These are phyloP conservation scores for Halichondria panicea DNA, from an alignment of 37 sponge, comb jelly and placozoan species.

Conservation along the genomic window DNA sequence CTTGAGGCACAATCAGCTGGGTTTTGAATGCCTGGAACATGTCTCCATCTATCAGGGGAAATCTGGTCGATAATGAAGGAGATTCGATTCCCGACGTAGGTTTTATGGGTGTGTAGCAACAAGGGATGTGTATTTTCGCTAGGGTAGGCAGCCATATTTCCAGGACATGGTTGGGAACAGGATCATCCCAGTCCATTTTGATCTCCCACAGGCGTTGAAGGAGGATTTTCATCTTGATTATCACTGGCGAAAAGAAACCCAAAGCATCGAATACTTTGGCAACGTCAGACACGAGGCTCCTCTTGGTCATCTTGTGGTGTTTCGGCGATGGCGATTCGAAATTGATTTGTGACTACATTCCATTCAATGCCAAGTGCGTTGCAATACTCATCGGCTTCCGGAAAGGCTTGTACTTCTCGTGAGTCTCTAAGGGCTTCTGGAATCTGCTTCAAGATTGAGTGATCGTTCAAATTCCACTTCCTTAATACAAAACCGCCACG, in stretches of 20 bases:
- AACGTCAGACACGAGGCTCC: constrained; percentile 15
- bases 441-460: constrained; percentile 26
- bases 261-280: constrained; percentile 39
- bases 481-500: constrained; percentile 40
- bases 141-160: constrained; percentile 14
- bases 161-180: constrained; percentile 16
- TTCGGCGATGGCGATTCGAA: constrained; percentile 16
- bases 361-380: constrained; percentile 34
- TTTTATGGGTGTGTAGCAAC: constrained; percentile 37
- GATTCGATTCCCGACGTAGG: constrained; percentile 44
- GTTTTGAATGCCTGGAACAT: constrained; percentile 24
- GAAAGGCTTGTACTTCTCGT: constrained; percentile 17
- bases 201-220: constrained; percentile 35
- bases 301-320: constrained; percentile 3
- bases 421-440: constrained; percentile 34
- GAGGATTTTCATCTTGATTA: constrained; percentile 45
- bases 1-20: constrained; percentile 45
- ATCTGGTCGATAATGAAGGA: constrained; percentile 14
- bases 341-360: constrained; percentile 20
- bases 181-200: constrained; percentile 34
- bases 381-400: constrained; percentile 4
- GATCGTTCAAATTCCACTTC: constrained; percentile 36
- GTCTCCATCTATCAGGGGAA: constrained; percentile 34
- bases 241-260: constrained; percentile 13
- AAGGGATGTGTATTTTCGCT: not conserved